A percentile compares a stretch with the other conserved stretches of the same genome.
These are phyloP conservation scores for Sprattus sprattus DNA, from an alignment of 2,113 vertebrate genomes.

Conservation along the genomic window DNA sequence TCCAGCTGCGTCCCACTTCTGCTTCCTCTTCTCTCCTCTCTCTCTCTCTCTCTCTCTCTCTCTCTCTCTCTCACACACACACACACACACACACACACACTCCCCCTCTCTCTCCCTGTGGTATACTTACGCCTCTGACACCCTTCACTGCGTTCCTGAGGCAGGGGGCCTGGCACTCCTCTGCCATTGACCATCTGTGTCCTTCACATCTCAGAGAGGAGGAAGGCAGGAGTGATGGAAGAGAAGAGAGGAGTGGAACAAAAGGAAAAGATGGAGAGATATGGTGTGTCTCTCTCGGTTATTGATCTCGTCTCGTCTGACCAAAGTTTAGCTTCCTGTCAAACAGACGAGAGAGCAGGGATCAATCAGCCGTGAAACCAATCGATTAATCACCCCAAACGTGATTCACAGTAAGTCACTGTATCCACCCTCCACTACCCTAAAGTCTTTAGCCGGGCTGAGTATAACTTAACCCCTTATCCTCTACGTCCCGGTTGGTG, in stretches of 20 bases:
- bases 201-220: neutral
- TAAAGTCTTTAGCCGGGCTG: neutral
- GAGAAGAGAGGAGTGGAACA: neutral
- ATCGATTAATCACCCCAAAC: neutral
- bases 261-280: neutral
- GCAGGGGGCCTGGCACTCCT: neutral
- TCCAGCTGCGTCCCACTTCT: no score
- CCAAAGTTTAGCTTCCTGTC: slow-evolving; percentile 6
- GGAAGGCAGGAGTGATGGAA: neutral
- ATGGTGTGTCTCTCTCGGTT: neutral
- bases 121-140: neutral
- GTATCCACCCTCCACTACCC: neutral
- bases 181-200: neutral
- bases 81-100: slow-evolving; percentile 28
- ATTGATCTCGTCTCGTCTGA: neutral
- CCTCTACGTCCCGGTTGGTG: no score
- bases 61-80: slow-evolving; percentile 35
- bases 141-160: neutral
- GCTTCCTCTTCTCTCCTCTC: no score
- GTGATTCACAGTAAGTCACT: neutral
- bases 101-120: neutral
- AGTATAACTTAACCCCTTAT: no score
- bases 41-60: no score
- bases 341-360: neutral
- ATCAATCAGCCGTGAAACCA: slow-evolving; percentile 1